Base-by-base conservation (phyloP, 1,140 invertebrate genomes). In the Brachionus rubens region DNA sequence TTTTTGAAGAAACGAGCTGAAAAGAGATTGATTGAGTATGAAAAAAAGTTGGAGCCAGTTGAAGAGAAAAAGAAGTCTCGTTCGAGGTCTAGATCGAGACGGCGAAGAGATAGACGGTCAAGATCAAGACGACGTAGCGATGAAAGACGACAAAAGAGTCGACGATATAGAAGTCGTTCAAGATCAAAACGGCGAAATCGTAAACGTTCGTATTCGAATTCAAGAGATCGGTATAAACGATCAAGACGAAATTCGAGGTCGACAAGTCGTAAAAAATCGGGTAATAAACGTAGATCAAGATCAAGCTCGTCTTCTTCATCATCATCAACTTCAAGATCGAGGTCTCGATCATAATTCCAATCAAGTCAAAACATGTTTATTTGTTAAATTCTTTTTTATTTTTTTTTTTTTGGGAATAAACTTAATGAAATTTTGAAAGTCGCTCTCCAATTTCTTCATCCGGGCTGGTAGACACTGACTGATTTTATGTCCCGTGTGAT, bases 81-180 rank as follows among this genome's bases (percentile, higher is more conserved):
- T 1, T 46, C 26, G 3, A 26, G 43, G 10, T 50, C 65, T 4
- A 12, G 65, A 21, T 70, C 65, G 16, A 28, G 1, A 7, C 65
- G 47, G 14, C 54, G 54, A 0, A 5, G 14, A 7, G 5, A 14
- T 12, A 56, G 19, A 19, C 52, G 52, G 24, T 28, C 28, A 7
- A 33, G 68, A 41, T 72, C 68, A n/a, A 59, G 59, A 65, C 30
- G 59, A 65, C 41, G 59, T 28, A 36, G 43, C 14, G 40, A 65
- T n/a, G 59, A 65, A 2, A 19, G 59, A 43, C 41, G 21, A 19
- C 36, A 65, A 9, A 65, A 26, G 10, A 65, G 33, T 21, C 41
- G 40, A 65, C 33, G 59, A 6, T 21, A 65, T n/a, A 24, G 21
- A 43, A 43, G 33, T 41, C 33, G 30, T n/a, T 62, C 56, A 1